Evolutionary conservation across 2,113 vertebrate genomes (phyloP).

Genomic region (Antennarius striatus): DNA sequence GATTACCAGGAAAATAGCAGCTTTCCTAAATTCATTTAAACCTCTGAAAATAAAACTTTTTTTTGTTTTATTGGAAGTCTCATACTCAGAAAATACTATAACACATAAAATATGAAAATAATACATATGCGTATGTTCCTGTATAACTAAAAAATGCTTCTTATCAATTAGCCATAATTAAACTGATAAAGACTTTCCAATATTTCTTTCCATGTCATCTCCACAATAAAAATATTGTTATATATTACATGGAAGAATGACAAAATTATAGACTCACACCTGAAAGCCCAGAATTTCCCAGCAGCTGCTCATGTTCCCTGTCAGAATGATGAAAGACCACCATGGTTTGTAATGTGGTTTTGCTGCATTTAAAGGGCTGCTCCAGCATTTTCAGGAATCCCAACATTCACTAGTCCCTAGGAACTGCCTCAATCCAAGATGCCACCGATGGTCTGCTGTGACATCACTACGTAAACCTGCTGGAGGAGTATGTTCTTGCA

Average conservation of each 20-base stretch:
- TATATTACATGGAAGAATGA: not conserved
- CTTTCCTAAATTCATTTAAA: not conserved
- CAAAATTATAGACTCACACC: no score
- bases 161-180: not conserved
- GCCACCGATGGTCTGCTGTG: no score
- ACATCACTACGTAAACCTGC: no score
- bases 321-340: not conserved
- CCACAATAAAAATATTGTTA: not conserved
- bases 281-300: not conserved
- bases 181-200: not conserved
- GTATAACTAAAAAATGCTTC: not conserved
- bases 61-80: not conserved
- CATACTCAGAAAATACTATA: not conserved
- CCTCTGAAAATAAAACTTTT: not conserved
- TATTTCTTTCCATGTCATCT: not conserved
- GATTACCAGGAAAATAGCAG: not conserved
- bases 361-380: not conserved
- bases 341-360: not conserved
- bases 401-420: no score
- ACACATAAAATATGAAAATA: not conserved
- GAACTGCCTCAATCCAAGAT: no score
- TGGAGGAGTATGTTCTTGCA: no score
- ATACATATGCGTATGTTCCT: not conserved
- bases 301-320: not conserved
- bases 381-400: not conserved